Percentiles rank a stretch among this genome's conserved stretches.
Evolutionary conservation across 2,888 invertebrate species (phyloP).

Genomic region (Microctonus brassicae): DNA sequence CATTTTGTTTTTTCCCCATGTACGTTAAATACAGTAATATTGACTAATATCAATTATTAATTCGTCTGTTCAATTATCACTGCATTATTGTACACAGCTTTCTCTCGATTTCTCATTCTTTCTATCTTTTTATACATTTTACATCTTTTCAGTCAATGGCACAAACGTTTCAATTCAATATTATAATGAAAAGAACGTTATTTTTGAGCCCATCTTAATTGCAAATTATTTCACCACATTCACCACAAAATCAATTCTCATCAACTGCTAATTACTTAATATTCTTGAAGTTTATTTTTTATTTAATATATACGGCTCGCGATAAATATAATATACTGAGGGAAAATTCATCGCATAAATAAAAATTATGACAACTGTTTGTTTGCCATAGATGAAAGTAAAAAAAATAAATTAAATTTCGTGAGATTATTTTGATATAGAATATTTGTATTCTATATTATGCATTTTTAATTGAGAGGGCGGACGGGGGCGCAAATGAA

Average conservation of each 20-base stretch:
- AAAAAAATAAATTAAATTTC: not conserved
- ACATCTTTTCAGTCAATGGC: slow-evolving; percentile 62
- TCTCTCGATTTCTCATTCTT: too few relatives aligned
- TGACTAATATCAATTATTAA: slow-evolving; percentile 64
- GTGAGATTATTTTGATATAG: not conserved
- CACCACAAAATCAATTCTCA: too few relatives aligned
- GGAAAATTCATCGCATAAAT: not conserved
- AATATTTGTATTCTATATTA: not conserved
- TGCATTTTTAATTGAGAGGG: not conserved
- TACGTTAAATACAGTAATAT: slow-evolving; percentile 65
- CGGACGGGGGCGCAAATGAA: not conserved
- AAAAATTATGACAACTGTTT: not conserved
- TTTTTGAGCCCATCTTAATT: not conserved
- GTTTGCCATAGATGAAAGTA: not conserved
- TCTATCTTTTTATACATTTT: slow-evolving; percentile 59
- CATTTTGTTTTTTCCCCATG: slow-evolving; percentile 57
- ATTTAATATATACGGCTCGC: not conserved
- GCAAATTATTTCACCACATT: not conserved
- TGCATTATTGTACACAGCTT: slow-evolving; percentile 65
- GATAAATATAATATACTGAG: not conserved
- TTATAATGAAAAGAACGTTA: not conserved
- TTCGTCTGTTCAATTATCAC: slow-evolving; percentile 58
- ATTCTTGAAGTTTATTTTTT: too few relatives aligned
- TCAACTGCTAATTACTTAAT: too few relatives aligned
- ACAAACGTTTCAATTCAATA: slow-evolving; percentile 22